Conservation (phyloP, 2,113 vertebrate species). For the Chrysochloris asiatica region DNA sequence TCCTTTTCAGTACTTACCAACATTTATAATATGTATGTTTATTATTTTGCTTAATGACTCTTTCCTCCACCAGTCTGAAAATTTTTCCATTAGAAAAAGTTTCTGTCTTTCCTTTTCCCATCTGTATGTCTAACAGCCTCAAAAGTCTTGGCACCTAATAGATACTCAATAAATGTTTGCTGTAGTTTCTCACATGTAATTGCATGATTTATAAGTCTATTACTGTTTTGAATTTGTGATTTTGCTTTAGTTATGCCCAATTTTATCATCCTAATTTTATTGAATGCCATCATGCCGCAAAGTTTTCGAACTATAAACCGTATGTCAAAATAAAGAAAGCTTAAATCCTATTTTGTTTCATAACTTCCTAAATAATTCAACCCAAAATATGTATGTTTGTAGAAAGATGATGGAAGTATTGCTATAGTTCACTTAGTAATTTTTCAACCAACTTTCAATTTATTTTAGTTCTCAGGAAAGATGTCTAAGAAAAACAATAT, state of each 20-base stretch:
- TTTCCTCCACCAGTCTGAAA: background rate
- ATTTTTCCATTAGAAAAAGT: background rate
- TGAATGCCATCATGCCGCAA: constrained; percentile 51
- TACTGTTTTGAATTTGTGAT: constrained; percentile 39
- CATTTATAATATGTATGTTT: background rate
- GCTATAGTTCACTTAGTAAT: constrained; percentile 63
- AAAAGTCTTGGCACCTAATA: background rate
- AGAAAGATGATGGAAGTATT: constrained; percentile 53
- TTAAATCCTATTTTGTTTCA: constrained; percentile 65
- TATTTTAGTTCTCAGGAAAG: constrained; percentile 64
- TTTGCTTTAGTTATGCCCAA: constrained; percentile 39
- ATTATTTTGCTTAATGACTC: background rate
- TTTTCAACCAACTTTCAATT: constrained; percentile 71
- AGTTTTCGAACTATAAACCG: constrained; percentile 64
- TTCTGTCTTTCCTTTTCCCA: background rate
- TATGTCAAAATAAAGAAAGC: constrained; percentile 68
- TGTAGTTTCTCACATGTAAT: constrained; percentile 33
- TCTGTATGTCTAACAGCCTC: background rate
- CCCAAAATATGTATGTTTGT: constrained; percentile 65
- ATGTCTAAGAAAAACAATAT: constrained; percentile 52
- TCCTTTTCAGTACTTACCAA: background rate
- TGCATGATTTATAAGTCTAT: constrained; percentile 59
- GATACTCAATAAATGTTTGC: constrained; percentile 49
- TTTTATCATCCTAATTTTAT: constrained; percentile 65
- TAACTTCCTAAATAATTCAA: constrained; percentile 76